Evolutionary conservation across 2,113 vertebrate genomes (phyloP).

Genomic region (Micronycteris hirsuta): DNA sequence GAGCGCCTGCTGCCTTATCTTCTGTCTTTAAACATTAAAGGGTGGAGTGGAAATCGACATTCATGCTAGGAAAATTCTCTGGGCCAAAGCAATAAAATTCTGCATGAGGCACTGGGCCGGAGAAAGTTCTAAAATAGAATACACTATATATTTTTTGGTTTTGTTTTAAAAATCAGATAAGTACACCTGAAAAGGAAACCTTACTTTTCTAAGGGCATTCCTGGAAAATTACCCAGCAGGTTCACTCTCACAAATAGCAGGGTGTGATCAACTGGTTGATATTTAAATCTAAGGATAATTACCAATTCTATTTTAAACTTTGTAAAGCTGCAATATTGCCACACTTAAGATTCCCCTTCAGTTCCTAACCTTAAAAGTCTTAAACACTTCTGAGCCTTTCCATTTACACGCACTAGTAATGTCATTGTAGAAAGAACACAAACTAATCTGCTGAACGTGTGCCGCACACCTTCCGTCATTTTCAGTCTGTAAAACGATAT

Average conservation of each 20-base stretch:
- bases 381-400: neutral
- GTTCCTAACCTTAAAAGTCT: neutral
- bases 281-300: conserved; percentile 42
- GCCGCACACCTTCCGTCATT: neutral
- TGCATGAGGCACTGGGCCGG: neutral
- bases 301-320: conserved; percentile 55
- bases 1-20: conserved; percentile 52
- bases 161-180: conserved; percentile 36
- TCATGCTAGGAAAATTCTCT: conserved; percentile 17
- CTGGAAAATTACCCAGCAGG: conserved; percentile 35
- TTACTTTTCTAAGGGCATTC: neutral
- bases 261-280: conserved; percentile 8
- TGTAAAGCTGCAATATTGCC: neutral
- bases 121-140: conserved; percentile 24
- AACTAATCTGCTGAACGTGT: neutral
- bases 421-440: neutral
- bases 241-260: conserved; percentile 35
- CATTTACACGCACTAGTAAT: neutral
- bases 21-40: conserved; percentile 66
- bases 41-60: conserved; percentile 27
- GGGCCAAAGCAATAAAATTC: conserved; percentile 46
- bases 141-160: conserved; percentile 17
- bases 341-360: conserved; percentile 4
- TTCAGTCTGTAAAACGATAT: neutral
- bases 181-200: neutral